Base-by-base conservation (phyloP, 1,140 invertebrate species). In the Rhagoletis pomonella region DNA sequence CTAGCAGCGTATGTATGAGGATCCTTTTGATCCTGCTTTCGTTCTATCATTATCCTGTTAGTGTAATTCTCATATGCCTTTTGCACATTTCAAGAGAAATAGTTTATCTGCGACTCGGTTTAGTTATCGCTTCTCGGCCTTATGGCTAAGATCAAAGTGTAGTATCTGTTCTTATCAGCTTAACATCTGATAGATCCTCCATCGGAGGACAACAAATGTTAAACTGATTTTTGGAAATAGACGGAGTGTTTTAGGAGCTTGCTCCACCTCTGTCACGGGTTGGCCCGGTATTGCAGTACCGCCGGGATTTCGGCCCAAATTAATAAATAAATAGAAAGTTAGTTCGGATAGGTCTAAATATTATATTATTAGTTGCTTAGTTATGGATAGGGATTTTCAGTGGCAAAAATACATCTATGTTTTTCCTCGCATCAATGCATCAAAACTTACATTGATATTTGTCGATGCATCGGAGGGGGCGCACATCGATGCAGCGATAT, bases 151-250 rank as follows among this genome's bases (percentile, higher is more conserved):
- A 94, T 94, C 93, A 93, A 94, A 94, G 93, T 94, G 93, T 94
- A 94, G 93, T 94, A 94, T 95, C 94, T 95, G 94, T 95, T 95
- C 94, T 95, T 95, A 95, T 95, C 94, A 95, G 95, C 94, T 95
- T 95, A 95, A 95, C 94, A 95, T 95, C 94, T 95, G 94, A 94
- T 95, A 95, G 94, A 94, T 93, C 92, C 92, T 91, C 93, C 93
- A 95, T 94, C 91, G 94, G 92, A 93, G 92, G 92, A 92, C 94
- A 94, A 94, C 91, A 92, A 91, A 94, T 95, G 95, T 95, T 95
- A 95, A 95, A 94, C 94, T 94, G 94, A 94, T 95, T 95, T 95
- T 95, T 95, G 94, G 90, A 94, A 93, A 88, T 65, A 90, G 94
- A 93, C 89, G 93, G 93, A 92, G 90, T 87, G 91, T 86, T 86